Evolutionary conservation across 2,888 invertebrate species (phyloP).

Genomic region (Netelia virgata): DNA sequence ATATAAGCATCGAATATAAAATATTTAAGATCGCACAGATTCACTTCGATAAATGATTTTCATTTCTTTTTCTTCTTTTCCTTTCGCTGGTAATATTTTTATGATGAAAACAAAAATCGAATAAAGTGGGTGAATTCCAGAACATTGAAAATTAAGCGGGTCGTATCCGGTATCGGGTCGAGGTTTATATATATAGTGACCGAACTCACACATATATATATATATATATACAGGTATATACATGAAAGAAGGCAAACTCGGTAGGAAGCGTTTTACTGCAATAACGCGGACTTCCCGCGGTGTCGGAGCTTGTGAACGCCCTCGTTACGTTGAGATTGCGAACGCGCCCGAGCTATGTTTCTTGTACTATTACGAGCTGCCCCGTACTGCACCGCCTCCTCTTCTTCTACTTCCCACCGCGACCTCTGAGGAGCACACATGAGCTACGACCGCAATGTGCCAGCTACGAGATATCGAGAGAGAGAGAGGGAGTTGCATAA

Average conservation of each 20-base stretch:
- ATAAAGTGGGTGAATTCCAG: too few relatives aligned
- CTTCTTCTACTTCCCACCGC: conserved; percentile 46
- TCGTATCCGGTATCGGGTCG: too few relatives aligned
- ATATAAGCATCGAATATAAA: too few relatives aligned
- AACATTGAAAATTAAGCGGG: too few relatives aligned
- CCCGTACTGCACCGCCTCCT: conserved; percentile 52
- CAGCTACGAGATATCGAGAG: not conserved
- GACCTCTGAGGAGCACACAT: conserved; percentile 51
- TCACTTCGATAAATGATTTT: too few relatives aligned
- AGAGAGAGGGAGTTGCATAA: conserved; percentile 52
- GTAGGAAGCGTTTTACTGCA: conserved; percentile 75
- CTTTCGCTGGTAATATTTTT: too few relatives aligned
- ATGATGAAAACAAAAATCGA: too few relatives aligned
- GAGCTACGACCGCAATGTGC: conserved; percentile 50
- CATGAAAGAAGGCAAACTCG: conserved; percentile 64
- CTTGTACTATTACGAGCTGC: conserved; percentile 64
- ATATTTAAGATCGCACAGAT: too few relatives aligned
- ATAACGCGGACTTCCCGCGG: conserved; percentile 74
- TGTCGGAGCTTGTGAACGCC: conserved; percentile 70
- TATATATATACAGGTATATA: conserved; percentile 6
- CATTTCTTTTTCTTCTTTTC: too few relatives aligned
- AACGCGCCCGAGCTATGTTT: conserved; percentile 65
- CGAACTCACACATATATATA: conserved; percentile 3
- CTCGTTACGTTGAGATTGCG: conserved; percentile 70
- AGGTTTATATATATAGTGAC: not conserved